A percentile compares a stretch with the other conserved stretches of the same genome.
Conservation (phyloP, 1,140 invertebrate species). For the Drosophila malerkotliana region DNA sequence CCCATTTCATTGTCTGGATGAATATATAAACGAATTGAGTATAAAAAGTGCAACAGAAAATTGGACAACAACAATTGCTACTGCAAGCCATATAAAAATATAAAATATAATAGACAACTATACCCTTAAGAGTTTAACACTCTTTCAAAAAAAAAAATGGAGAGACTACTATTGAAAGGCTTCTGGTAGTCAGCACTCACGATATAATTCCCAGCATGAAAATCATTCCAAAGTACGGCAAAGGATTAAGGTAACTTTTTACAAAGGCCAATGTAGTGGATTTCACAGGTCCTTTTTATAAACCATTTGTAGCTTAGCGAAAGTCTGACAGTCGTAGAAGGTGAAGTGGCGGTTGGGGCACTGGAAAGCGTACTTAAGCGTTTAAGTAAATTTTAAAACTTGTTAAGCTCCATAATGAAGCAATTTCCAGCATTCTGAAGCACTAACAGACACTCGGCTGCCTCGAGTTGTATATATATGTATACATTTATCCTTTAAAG, state of each 20-base stretch:
- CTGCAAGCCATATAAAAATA: slow-evolving; percentile 7
- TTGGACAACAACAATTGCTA: slow-evolving; percentile 28
- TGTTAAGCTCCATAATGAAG: slow-evolving; percentile 73
- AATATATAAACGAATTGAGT: slow-evolving; percentile 57
- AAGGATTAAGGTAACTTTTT: slow-evolving; percentile 72
- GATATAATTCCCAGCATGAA: slow-evolving; percentile 69
- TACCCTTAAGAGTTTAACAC: neutral
- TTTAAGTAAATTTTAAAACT: slow-evolving; percentile 80
- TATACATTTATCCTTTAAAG: slow-evolving; percentile 30
- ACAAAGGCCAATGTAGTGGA: slow-evolving; percentile 32
- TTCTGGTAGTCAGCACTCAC: slow-evolving; percentile 3
- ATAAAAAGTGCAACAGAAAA: slow-evolving; percentile 50
- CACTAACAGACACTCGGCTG: slow-evolving; percentile 4
- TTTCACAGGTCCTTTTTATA: slow-evolving; percentile 18
- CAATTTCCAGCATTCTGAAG: slow-evolving; percentile 51
- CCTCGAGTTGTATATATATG: neutral
- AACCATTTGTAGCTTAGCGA: slow-evolving; percentile 45
- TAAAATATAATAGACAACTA: neutral
- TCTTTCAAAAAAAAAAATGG: neutral
- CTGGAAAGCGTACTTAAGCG: slow-evolving; percentile 51
- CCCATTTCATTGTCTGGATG: slow-evolving; percentile 12
- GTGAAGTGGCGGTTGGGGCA: slow-evolving; percentile 16
- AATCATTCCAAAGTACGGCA: slow-evolving; percentile 71
- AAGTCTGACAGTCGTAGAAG: slow-evolving; percentile 25
- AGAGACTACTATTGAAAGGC: neutral